phyloP scores from a whole-genome alignment of 64 coral and sea anemone species.

The Montipora cactus region DNA sequence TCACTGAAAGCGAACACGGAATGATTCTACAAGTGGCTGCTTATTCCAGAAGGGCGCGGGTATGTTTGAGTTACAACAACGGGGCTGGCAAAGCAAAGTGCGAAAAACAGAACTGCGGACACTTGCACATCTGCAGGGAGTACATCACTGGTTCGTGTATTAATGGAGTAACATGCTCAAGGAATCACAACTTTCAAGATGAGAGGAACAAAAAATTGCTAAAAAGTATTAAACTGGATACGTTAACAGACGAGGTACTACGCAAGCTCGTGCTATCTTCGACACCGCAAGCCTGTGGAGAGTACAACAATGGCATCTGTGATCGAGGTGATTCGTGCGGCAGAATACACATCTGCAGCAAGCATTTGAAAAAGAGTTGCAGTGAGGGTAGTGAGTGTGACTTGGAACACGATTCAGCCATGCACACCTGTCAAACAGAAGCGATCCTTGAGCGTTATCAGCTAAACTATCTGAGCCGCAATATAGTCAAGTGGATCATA shows the following conservation, averaged over 20 bases:
- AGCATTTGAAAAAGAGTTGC: conserved; percentile 8
- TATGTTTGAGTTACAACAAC: conserved; percentile 67
- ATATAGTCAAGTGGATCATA: no score
- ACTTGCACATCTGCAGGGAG: conserved; percentile 72
- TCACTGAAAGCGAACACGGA: conserved; percentile 51
- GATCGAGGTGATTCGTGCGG: conserved; percentile 7
- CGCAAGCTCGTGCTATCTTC: conserved; percentile 48
- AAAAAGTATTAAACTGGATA: conserved; percentile 27
- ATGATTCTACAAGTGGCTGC: conserved; percentile 52
- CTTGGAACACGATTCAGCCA: conserved; percentile 9
- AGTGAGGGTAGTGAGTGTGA: not conserved
- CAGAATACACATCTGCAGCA: conserved; percentile 49
- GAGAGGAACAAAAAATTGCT: conserved; percentile 49
- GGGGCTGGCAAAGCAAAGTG: not conserved
- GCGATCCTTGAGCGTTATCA: not conserved
- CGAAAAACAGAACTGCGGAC: conserved; percentile 29
- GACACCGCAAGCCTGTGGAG: conserved; percentile 46
- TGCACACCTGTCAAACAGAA: conserved; percentile 2
- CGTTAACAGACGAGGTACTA: conserved; percentile 50
- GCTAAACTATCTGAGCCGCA: not conserved
- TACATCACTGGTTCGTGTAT: conserved; percentile 49
- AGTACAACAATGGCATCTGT: conserved; percentile 68
- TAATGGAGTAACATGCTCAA: conserved; percentile 41
- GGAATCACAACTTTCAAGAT: conserved; percentile 63
- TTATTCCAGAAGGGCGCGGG: conserved; percentile 6